Evolutionary conservation across 1,140 invertebrate species (phyloP).

Genomic region (Dryas iulia): DNA sequence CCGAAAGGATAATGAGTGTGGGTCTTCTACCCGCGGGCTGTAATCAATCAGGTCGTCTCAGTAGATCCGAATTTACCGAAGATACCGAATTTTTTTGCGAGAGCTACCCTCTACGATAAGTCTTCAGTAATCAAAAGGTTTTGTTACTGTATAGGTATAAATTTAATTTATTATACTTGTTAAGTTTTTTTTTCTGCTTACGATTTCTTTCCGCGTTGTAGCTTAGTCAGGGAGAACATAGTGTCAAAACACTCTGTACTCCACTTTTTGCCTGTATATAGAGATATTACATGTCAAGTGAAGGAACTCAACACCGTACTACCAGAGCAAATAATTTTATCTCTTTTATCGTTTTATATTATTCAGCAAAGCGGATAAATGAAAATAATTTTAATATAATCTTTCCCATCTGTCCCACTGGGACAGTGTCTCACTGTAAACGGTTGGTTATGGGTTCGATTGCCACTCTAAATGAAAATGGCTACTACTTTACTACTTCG

Average conservation of each 20-base stretch:
- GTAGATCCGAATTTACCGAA: background rate
- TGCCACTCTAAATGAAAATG: background rate
- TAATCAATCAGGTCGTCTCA: slow-evolving; percentile 45
- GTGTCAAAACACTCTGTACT: too few species aligned
- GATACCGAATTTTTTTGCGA: slow-evolving; percentile 28
- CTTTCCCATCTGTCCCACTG: background rate
- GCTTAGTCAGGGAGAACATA: too few species aligned
- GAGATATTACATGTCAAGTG: too few species aligned
- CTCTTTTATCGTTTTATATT: too few species aligned
- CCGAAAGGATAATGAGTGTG: slow-evolving; percentile 10
- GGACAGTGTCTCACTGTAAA: background rate
- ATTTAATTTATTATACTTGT: background rate
- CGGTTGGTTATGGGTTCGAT: background rate
- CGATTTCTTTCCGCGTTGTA: too few species aligned
- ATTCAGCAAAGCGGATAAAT: too few species aligned
- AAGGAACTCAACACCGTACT: too few species aligned
- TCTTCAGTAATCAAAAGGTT: slow-evolving; percentile 26
- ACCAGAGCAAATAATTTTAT: too few species aligned
- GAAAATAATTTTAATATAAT: too few species aligned
- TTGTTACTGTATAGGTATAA: slow-evolving; percentile 6
- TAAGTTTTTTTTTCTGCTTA: too few species aligned
- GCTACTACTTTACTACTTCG: too few species aligned
- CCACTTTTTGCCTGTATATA: too few species aligned
- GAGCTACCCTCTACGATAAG: slow-evolving; percentile 11
- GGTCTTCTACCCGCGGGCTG: slow-evolving; percentile 40